phyloP scores from a whole-genome alignment of 2,888 invertebrate genomes.

The Troilus luridus region DNA sequence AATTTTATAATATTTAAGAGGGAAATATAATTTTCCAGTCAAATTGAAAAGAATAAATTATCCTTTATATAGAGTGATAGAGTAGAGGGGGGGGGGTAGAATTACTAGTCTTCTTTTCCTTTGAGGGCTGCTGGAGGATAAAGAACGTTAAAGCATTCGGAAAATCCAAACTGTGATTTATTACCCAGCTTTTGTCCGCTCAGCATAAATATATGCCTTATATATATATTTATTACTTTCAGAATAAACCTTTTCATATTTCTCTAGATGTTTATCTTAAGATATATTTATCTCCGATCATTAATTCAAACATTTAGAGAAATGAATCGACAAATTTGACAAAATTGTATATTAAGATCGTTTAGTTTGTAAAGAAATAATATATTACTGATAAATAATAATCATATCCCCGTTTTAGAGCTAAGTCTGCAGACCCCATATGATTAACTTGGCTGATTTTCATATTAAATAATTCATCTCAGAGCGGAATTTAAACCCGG shows the following conservation, averaged over 20 bases:
- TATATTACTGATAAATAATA: too few species aligned
- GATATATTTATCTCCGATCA: neutral
- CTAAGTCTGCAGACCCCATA: too few species aligned
- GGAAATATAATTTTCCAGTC: neutral
- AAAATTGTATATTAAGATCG: too few species aligned
- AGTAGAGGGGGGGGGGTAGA: neutral
- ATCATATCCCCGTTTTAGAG: too few species aligned
- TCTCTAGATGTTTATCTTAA: neutral
- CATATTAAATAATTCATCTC: too few species aligned
- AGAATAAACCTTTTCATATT: neutral
- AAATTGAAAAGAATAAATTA: neutral
- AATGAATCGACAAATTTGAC: too few species aligned
- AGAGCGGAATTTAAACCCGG: too few species aligned
- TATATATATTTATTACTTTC: neutral
- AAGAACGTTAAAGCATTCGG: neutral
- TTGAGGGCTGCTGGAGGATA: neutral
- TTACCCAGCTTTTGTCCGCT: neutral
- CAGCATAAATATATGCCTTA: neutral
- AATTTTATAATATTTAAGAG: neutral
- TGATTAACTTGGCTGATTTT: too few species aligned
- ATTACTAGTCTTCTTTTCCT: neutral
- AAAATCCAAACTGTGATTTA: slow-evolving; percentile 3
- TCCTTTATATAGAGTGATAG: neutral
- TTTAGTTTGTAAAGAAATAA: too few species aligned
- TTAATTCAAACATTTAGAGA: too few species aligned